Percentiles rank a stretch among this genome's conserved stretches.
These are phyloP conservation scores for Cephonodes hylas DNA, from an alignment of 2,888 invertebrate genomes.

Conservation along the genomic window DNA sequence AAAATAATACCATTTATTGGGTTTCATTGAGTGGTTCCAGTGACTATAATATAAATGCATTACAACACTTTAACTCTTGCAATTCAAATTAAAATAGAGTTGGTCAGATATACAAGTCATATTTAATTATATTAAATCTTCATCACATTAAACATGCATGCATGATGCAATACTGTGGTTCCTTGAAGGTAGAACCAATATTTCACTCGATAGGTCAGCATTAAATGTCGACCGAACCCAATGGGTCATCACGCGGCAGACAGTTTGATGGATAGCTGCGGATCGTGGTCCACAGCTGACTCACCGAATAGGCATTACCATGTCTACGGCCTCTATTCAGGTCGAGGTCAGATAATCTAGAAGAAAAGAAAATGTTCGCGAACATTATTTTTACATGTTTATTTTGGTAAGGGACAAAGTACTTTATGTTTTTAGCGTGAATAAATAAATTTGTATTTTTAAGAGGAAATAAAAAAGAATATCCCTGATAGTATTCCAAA, in stretches of 20 bases:
- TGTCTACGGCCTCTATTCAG: slow-evolving; percentile 15
- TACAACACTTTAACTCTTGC: no score
- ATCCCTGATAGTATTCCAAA: no score
- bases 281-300: slow-evolving; percentile 36
- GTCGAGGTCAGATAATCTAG: slow-evolving; percentile 12
- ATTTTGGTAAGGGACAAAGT: background rate
- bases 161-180: background rate
- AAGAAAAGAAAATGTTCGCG: slow-evolving; percentile 11
- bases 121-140: no score
- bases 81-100: no score
- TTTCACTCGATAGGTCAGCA: slow-evolving; percentile 10
- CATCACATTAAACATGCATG: background rate
- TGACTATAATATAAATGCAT: no score
- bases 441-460: no score
- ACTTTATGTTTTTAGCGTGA: no score
- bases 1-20: no score
- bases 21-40: no score
- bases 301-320: slow-evolving; percentile 44
- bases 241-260: slow-evolving; percentile 41
- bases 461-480: no score
- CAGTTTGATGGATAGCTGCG: slow-evolving; percentile 50
- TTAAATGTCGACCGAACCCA: slow-evolving; percentile 30
- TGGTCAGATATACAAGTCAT: background rate
- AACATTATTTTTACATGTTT: background rate
- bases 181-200: background rate